Conservation (phyloP, 2,888 invertebrate species). For the Cantharis rufa region DNA sequence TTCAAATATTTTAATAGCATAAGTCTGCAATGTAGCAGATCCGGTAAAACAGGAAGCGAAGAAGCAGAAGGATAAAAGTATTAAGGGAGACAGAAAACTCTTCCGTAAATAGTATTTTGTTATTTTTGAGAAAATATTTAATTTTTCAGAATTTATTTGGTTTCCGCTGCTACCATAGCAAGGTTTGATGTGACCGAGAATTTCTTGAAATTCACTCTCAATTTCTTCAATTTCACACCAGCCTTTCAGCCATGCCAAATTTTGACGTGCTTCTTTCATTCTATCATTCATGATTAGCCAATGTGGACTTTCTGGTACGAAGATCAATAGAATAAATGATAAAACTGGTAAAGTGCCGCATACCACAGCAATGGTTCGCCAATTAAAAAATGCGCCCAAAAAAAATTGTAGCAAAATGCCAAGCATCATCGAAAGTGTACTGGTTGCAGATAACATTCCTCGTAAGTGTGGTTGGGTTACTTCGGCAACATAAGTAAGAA, state of each 20-base stretch:
- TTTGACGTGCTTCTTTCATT: constrained; percentile 67
- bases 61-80: constrained; percentile 68
- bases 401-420: constrained; percentile 79
- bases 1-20: constrained; percentile 75
- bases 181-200: constrained; percentile 39
- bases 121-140: constrained; percentile 31
- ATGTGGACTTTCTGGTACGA: constrained; percentile 81
- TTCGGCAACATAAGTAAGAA: constrained; percentile 82
- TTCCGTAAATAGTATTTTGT: constrained; percentile 59
- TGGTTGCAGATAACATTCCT: constrained; percentile 74
- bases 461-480: constrained; percentile 79
- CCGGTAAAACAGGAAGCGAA: constrained; percentile 78
- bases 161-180: neutral
- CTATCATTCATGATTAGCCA: constrained; percentile 75
- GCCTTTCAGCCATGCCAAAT: constrained; percentile 78
- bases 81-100: constrained; percentile 70
- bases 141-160: neutral
- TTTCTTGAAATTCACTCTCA: constrained; percentile 62
- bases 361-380: constrained; percentile 72
- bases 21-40: constrained; percentile 73
- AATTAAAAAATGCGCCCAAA: constrained; percentile 71
- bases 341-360: constrained; percentile 68
- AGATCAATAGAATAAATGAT: constrained; percentile 67
- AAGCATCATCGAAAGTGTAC: constrained; percentile 74
- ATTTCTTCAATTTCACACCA: constrained; percentile 70